Base-by-base conservation (phyloP, 2,888 invertebrate genomes). In the Elegia similella region DNA sequence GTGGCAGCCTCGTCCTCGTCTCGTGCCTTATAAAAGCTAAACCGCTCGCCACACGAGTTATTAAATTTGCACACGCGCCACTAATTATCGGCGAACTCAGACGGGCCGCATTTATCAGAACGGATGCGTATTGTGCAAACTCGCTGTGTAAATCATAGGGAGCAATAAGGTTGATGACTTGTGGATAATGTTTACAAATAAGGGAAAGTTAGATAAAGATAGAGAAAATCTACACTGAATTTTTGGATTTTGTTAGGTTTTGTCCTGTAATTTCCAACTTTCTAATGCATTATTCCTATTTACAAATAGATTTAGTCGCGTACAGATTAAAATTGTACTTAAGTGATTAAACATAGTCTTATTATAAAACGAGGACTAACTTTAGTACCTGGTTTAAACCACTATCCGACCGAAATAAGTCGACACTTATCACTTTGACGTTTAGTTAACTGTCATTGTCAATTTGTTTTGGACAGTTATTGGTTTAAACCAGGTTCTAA, bases 31-130 rank as follows among this genome's bases (percentile, higher is more conserved):
- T 78, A 78, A 82, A 77, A 64, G 67, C 70, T 66, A 69, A 72
- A 64, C 68, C 67, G 65, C 66, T 66, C 61, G 64, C 67, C 70
- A 73, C 75, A 72, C 72, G 74, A 74, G 84, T 88, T 88, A 88
- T 86, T 89, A 88, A 87, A 88, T 88, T 85, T 82, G 82, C 86
- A 83, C 86, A 80, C 84, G 81, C 84, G 77, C 78, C 84, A 80
- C 84, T 88, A 88, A 88, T 88, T 88, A 88, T 88, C 82, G 77
- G 46, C 55, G 47, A 56, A 72, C 72, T 65, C 73, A 69, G 78
- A 72, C 69, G 48, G 62, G 59, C 56, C 48, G 56, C 81, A 82
- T 84, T 82, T 82, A 84, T 78, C 78, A 78, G 73, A 56, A 56
- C 76, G 71, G 72, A 73, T 67, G 68, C 63, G 67, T 63, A 63